Conservation (phyloP, 2,888 invertebrate species). For the Philopedon plagiatum region DNA sequence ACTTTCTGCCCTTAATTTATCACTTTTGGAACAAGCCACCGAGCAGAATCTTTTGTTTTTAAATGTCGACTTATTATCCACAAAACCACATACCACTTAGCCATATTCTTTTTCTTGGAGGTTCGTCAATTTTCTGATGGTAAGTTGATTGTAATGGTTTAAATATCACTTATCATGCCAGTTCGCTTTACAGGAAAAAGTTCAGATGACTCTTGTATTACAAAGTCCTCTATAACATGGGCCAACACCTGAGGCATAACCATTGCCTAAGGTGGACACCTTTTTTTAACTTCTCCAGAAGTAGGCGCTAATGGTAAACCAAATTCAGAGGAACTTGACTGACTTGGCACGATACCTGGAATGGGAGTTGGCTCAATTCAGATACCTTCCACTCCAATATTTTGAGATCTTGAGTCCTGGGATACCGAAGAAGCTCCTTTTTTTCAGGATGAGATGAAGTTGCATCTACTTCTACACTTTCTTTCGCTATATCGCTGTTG, state of each 20-base stretch:
- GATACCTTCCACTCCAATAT: conserved; percentile 54
- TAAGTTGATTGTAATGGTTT: conserved; percentile 68
- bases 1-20: conserved; percentile 69
- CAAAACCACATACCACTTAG: conserved; percentile 82
- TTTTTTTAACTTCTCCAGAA: conserved; percentile 67
- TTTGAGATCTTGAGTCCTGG: conserved; percentile 52
- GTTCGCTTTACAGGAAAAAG: conserved; percentile 85
- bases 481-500: conserved; percentile 32
- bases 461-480: conserved; percentile 32
- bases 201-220: conserved; percentile 95
- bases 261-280: conserved; percentile 88
- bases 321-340: conserved; percentile 57
- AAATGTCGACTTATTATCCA: conserved; percentile 76
- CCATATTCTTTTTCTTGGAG: conserved; percentile 76
- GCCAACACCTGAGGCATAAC: conserved; percentile 96
- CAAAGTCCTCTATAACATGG: conserved; percentile 96
- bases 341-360: conserved; percentile 58
- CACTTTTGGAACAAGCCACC: conserved; percentile 76
- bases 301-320: conserved; percentile 64
- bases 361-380: conserved; percentile 64
- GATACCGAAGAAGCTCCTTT: conserved; percentile 50
- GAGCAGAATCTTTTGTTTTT: conserved; percentile 86
- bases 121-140: conserved; percentile 79
- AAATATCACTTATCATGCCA: conserved; percentile 65
- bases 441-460: conserved; percentile 53